These are phyloP conservation scores for Labia minor DNA, from an alignment of 2,888 invertebrate species.

Conservation along the genomic window DNA sequence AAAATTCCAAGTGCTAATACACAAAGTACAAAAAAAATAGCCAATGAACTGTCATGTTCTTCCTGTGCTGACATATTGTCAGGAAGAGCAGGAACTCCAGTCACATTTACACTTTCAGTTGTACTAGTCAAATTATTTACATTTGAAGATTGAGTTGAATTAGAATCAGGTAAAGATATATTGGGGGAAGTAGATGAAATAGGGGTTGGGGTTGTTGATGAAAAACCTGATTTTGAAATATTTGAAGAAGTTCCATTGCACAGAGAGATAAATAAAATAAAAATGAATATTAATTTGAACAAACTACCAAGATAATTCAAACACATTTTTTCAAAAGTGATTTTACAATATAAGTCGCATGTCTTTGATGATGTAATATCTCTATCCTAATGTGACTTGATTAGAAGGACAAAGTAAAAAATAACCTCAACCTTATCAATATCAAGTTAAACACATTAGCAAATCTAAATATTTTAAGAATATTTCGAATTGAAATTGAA, in stretches of 20 bases:
- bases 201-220: not conserved
- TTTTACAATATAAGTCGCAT: too few species aligned
- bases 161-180: not conserved
- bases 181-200: not conserved
- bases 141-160: not conserved
- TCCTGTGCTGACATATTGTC: conserved; percentile 86
- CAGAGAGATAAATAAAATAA: not conserved
- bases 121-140: not conserved
- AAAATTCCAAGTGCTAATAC: conserved; percentile 90
- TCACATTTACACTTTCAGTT: not conserved
- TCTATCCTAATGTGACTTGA: too few species aligned
- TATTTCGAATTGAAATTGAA: too few species aligned
- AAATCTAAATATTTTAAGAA: too few species aligned
- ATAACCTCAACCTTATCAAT: too few species aligned
- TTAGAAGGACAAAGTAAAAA: too few species aligned
- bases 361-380: too few species aligned
- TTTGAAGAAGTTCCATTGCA: not conserved
- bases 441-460: too few species aligned
- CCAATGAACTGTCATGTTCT: conserved; percentile 92
- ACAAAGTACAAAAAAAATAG: conserved; percentile 94
- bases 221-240: not conserved
- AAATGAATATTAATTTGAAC: not conserved
- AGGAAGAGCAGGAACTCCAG: conserved; percentile 56
- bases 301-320: too few species aligned
- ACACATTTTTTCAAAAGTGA: too few species aligned